Conservation (phyloP, 2,797 vertebrate genomes). For the Enteromius treurensis region DNA sequence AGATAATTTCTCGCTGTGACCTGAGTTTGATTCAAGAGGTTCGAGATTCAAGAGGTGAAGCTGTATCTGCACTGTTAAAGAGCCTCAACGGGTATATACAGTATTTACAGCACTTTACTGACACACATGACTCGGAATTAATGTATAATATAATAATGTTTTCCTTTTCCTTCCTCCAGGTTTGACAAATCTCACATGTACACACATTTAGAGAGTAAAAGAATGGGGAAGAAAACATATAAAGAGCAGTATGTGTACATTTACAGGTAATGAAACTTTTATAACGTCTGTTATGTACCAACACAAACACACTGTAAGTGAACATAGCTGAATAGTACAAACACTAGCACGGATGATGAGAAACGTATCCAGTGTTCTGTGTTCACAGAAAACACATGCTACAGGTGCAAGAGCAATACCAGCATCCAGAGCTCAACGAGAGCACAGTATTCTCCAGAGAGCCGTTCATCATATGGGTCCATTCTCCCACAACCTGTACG, state of each 20-base stretch:
- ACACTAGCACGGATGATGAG: background rate
- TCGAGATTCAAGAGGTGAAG: slow-evolving; percentile 79
- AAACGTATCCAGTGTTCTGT: background rate
- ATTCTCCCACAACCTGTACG: slow-evolving; percentile 79
- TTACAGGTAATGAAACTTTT: slow-evolving; percentile 74
- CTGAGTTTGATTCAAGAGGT: slow-evolving; percentile 84
- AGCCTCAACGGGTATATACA: slow-evolving; percentile 78
- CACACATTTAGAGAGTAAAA: slow-evolving; percentile 76
- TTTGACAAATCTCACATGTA: slow-evolving; percentile 76
- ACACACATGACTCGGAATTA: background rate
- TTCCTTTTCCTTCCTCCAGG: slow-evolving; percentile 62
- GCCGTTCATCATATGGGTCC: slow-evolving; percentile 79
- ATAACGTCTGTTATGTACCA: background rate
- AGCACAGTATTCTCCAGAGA: slow-evolving; percentile 77
- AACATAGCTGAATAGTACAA: background rate
- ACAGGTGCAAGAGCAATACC: slow-evolving; percentile 76
- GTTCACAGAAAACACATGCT: slow-evolving; percentile 75
- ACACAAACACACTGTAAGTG: background rate
- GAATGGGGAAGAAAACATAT: slow-evolving; percentile 80
- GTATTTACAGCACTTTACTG: background rate
- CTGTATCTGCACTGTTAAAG: slow-evolving; percentile 72
- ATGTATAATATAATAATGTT: background rate
- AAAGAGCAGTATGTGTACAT: slow-evolving; percentile 87
- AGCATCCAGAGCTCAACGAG: slow-evolving; percentile 69
- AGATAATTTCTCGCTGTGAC: slow-evolving; percentile 85